Conservation (phyloP, 1,140 invertebrate genomes). For the Brachionus calyciflorus region DNA sequence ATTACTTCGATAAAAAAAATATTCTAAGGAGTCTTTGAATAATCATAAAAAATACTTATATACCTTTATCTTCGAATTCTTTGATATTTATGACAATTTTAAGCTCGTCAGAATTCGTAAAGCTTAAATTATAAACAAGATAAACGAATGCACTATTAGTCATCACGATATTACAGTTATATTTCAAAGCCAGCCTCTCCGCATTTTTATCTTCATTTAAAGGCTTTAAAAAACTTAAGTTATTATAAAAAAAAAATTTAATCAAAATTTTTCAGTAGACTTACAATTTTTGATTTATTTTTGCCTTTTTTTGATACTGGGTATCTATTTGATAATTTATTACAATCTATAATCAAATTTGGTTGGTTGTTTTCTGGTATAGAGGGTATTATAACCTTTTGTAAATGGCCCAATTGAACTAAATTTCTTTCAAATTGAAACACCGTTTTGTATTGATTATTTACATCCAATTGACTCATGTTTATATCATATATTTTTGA, state of each 20-base stretch:
- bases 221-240: slow-evolving; percentile 6
- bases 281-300: slow-evolving; percentile 12
- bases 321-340: neutral
- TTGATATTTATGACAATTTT: neutral
- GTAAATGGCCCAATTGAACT: neutral
- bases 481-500: neutral
- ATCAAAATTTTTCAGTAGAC: neutral
- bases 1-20: neutral
- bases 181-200: slow-evolving; percentile 18
- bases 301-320: slow-evolving; percentile 17
- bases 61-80: neutral
- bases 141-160: slow-evolving; percentile 37
- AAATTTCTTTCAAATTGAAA: slow-evolving; percentile 15
- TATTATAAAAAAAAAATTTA: neutral
- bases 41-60: neutral
- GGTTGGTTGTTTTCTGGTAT: slow-evolving; percentile 11
- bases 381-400: slow-evolving; percentile 4
- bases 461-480: neutral
- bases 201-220: slow-evolving; percentile 1
- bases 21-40: neutral
- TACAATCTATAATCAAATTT: slow-evolving; percentile 11
- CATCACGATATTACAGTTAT: slow-evolving; percentile 27
- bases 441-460: neutral
- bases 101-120: neutral
- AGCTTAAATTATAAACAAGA: slow-evolving; percentile 5